Base-by-base conservation (phyloP, 1,140 invertebrate species). In the Solenopsis fugax region DNA sequence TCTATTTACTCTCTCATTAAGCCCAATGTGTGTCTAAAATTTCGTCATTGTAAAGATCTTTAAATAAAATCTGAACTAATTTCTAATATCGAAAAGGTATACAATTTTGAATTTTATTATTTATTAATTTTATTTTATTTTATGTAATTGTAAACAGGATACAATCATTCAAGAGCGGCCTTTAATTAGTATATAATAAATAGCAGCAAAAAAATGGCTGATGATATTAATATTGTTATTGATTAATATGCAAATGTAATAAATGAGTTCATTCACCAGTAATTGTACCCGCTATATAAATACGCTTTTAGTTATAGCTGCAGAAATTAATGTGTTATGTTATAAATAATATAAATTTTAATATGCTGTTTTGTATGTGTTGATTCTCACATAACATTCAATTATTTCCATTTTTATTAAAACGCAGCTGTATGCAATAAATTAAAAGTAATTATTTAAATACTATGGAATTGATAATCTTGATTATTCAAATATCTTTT, bases 391-490 rank as follows among this genome's bases (percentile, higher is more conserved):
- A 67, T 48, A 24, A 48, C 16, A 69, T 69, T 69, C 16, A 48
- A 69, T 69, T 48, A 69, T 69, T 48, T 50, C 12, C n/a, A 29
- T 50, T 69, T 50, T 48, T 21, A 65, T 41, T 41, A 24, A 48
- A 48, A 48, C n/a, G 45, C 18, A 41, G n/a, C 13, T 50, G 7
- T 37, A 65, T 4, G 64, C 16, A 50, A 72, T 72, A 72, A 72
- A 50, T 65, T 50, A 24, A 34, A 69, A 37, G 37, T 54, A 37
- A 73, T 54, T 75, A 75, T 37, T 56, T 21, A 73, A 73, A 34
- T 56, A 75, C 13, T 75, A 37, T 75, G 13, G 16, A 67, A 48
- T 69, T 73, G 18, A 73, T 73, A n/a, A n/a, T n/a, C 18, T 45
- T 12, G 50, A 24, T 48, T 72, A 50, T 52, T 29, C 24, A 72